Evolutionary conservation across 64 coral and sea anemone species (phyloP).

Genomic region (Porites australiensis): DNA sequence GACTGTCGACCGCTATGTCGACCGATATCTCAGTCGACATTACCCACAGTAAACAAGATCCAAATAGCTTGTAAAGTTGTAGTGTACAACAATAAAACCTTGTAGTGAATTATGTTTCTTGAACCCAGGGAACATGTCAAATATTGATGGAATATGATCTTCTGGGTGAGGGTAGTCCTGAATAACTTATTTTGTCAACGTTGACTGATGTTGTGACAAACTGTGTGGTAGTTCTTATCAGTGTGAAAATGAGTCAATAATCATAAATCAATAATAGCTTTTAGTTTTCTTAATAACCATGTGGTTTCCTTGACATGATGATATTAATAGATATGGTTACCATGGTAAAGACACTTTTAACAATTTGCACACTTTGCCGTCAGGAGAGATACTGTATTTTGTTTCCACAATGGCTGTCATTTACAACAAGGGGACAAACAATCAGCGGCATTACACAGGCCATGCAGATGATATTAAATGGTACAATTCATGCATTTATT

Average conservation of each 20-base stretch:
- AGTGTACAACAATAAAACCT: neutral
- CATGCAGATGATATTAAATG: constrained; percentile 96
- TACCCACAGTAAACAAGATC: no score
- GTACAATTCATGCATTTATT: neutral
- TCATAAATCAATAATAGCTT: neutral
- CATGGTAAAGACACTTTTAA: constrained; percentile 74
- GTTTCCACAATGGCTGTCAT: constrained; percentile 86
- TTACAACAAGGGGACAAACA: constrained; percentile 77
- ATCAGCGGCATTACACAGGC: constrained; percentile 88
- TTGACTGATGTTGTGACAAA: no score
- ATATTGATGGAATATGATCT: no score
- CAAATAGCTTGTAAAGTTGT: neutral
- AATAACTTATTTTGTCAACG: no score
- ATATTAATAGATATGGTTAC: constrained; percentile 77
- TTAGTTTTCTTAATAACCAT: neutral
- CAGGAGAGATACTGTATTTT: constrained; percentile 88
- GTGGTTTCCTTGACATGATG: constrained; percentile 15
- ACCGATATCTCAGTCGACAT: no score
- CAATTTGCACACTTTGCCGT: constrained; percentile 84
- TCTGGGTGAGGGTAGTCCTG: no score
- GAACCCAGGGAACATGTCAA: neutral
- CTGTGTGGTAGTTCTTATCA: no score
- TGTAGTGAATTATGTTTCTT: neutral
- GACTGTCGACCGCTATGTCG: no score
- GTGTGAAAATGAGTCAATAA: no score